Evolutionary conservation across 1,140 invertebrate genomes (phyloP), one percentile per base, ranked within the genome.

Genomic region (Drosophila arizonae): DNA sequence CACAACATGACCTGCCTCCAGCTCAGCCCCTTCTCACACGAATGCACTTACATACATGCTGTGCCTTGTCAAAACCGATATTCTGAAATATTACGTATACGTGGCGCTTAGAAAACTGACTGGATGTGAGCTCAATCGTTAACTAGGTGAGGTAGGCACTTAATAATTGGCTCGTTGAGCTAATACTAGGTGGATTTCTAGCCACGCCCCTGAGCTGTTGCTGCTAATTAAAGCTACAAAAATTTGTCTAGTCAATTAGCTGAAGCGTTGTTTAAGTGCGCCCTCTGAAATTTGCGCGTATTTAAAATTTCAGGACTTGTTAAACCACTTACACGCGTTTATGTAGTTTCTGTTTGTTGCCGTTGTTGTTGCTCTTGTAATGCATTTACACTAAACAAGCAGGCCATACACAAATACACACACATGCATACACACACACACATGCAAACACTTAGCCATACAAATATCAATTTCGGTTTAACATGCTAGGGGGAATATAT

Each of bases 401-500:
- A 76, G 62, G 50, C 70, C 60, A 78, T 66, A 55, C 63, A 50
- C 45, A 15, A 55, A 48, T 26, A 33, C 43, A 33, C 48, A 13
- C 57, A 30, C 15, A 39, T 17, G 62, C 65, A 39, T 17, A 69
- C 65, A 56, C 21, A 41, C 17, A 54, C 28, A 54, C 5, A 15
- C 6, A 51, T 21, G 58, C 56, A 60, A 56, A 61, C 65, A 68
- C 71, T 73, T 58, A 74, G 51, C 81, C 70, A 79, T 76, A 70
- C 78, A 81, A 85, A 86, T 87, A 86, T 76, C 81, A 86, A 87
- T 87, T 87, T 86, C 61, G 81, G 82, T 70, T 79, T 76, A 67
- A 86, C 81, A 76, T 76, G 75, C 75, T 66, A 26, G 26, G n/a
- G 30, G 46, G 67, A 41, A 45, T 58, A 39, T 33, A 15, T 54